Percentiles rank a stretch among this genome's conserved stretches.
Conservation (phyloP, 2,888 invertebrate genomes). For the Dyspetes luteomarginatus region DNA sequence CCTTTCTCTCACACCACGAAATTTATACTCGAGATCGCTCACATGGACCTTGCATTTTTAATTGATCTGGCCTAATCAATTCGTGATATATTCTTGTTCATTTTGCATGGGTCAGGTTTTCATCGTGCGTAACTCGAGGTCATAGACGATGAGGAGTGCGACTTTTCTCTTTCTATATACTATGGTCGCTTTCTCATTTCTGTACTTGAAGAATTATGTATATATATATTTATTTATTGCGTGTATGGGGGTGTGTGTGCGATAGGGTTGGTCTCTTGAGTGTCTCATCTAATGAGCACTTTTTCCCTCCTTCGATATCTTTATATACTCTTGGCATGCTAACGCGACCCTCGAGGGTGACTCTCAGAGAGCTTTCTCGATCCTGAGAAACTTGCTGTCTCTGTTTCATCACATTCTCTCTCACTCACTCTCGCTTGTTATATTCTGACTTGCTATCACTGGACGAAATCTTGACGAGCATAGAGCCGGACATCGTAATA, state of each 20-base stretch:
- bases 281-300: conserved; percentile 21
- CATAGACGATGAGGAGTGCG: too few relatives aligned
- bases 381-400: conserved; percentile 14
- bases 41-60: neutral
- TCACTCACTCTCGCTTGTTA: conserved; percentile 13
- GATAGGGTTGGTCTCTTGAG: neutral
- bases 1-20: conserved; percentile 2
- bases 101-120: too few relatives aligned
- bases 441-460: conserved; percentile 47
- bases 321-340: conserved; percentile 12
- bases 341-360: conserved; percentile 41
- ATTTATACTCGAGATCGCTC: conserved; percentile 2
- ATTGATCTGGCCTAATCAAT: conserved; percentile 5
- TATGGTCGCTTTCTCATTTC: too few relatives aligned
- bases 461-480: conserved; percentile 45
- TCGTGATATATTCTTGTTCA: too few relatives aligned
- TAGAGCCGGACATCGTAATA: conserved; percentile 50
- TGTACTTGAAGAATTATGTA: too few relatives aligned
- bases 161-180: neutral
- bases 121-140: too few relatives aligned
- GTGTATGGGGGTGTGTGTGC: neutral
- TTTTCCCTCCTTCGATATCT: conserved; percentile 2
- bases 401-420: neutral
- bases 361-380: conserved; percentile 15
- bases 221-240: neutral